Base-by-base conservation (phyloP, 2,888 invertebrate genomes). In the Caenorhabditis uteleia region DNA sequence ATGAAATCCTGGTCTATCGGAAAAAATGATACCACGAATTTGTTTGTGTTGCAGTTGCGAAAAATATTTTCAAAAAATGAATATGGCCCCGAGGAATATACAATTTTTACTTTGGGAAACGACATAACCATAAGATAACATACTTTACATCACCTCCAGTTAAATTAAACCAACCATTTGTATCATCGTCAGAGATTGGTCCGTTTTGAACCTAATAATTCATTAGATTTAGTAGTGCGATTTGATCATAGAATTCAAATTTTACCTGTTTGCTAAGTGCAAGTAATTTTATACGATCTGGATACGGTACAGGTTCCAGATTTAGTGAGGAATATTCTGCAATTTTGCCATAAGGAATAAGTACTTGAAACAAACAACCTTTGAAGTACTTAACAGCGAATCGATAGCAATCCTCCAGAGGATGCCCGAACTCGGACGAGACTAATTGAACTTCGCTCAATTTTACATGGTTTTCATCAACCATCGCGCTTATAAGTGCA, bases 321-420 rank as follows among this genome's bases (percentile, higher is more conserved):
- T 61, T 59, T n/a, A n/a, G n/a, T n/a, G n/a, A n/a, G 1, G 1
- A 39, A 39, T 43, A 18, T n/a, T 43, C 42, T 43, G 27, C 14
- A 40, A 18, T n/a, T n/a, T n/a, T n/a, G n/a, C n/a, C n/a, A n/a
- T n/a, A n/a, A n/a, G n/a, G n/a, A n/a, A n/a, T 25, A 29, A 83
- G 77, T 38, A 38, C 4, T 10, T 88, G 20, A 6, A 40, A 23
- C 8, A 40, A 23, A 12, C 10, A 20, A 94, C 95, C 95, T 90
- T 93, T 94, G 84, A 93, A 95, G 86, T 94, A 95, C 82, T 88
- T 88, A 61, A 93, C 86, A 27, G 92, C 92, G 79, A 93, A 88
- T 86, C 90, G 91, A 86, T 93, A 95, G 47, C 95, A 89, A 80
- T 93, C 92, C 80, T 88, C 86, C 14, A 88, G 75, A 26, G 84